Evolutionary conservation across 2,888 invertebrate genomes (phyloP).

Genomic region (Nebria brevicollis): DNA sequence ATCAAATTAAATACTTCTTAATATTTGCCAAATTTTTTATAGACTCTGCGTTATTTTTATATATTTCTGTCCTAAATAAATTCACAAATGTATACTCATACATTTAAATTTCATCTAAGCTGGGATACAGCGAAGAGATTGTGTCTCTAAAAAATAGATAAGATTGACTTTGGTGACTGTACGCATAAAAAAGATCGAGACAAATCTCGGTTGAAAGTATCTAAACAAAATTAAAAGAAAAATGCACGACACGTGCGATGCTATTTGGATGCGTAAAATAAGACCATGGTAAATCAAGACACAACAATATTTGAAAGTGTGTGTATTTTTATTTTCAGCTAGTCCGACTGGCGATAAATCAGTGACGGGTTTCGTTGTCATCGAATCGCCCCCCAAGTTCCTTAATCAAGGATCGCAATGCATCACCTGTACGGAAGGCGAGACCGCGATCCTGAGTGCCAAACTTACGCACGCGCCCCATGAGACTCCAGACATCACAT

Average conservation of each 20-base stretch:
- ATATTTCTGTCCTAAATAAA: neutral
- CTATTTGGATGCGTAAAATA: neutral
- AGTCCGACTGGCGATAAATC: conserved; percentile 54
- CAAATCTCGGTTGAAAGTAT: neutral
- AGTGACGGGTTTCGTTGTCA: conserved; percentile 12
- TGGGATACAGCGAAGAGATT: neutral
- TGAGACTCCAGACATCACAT: conserved; percentile 57
- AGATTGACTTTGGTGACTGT: neutral
- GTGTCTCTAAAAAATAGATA: neutral
- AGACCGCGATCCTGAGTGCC: conserved; percentile 55
- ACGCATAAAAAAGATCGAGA: neutral
- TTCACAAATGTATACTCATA: neutral
- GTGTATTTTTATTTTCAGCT: conserved; percentile 52
- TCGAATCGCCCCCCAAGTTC: conserved; percentile 57
- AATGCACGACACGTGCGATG: conserved; percentile 7
- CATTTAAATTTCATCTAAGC: neutral
- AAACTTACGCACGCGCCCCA: conserved; percentile 58
- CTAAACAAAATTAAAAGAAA: neutral
- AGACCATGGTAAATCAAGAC: conserved; percentile 5
- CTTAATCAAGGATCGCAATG: conserved; percentile 60
- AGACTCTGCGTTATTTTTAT: neutral
- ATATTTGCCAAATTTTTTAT: neutral
- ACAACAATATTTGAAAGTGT: conserved; percentile 20
- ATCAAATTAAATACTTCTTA: neutral
- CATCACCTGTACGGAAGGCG: conserved; percentile 55